phyloP scores from a whole-genome alignment of 1,140 invertebrate genomes.

The Melanaphis sacchari region DNA sequence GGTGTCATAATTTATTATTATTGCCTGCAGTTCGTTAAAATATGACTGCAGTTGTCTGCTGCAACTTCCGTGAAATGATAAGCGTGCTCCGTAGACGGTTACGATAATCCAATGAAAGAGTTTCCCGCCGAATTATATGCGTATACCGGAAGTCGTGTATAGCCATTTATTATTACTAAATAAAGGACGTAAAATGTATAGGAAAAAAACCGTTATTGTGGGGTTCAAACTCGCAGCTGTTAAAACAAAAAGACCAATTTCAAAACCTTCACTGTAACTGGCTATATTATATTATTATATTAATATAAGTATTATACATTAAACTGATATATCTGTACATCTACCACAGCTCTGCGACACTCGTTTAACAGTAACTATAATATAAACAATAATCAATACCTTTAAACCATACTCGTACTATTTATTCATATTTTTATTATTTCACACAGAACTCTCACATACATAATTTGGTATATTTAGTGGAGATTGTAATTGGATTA shows the following conservation, averaged over 20 bases:
- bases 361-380: neutral
- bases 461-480: neutral
- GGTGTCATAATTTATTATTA: neutral
- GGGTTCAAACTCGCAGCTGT: neutral
- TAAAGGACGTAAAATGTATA: neutral
- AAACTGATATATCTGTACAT: neutral
- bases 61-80: neutral
- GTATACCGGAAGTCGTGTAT: neutral
- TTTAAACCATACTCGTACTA: too few relatives aligned
- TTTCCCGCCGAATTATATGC: neutral
- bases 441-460: too few relatives aligned
- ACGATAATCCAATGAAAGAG: neutral
- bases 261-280: neutral
- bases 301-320: neutral
- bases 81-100: neutral
- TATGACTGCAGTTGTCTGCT: neutral
- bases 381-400: too few relatives aligned
- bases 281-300: neutral
- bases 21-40: neutral
- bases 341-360: neutral
- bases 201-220: neutral
- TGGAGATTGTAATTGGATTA: neutral
- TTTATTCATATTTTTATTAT: too few relatives aligned
- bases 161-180: neutral
- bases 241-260: neutral